Percentiles rank a stretch among this genome's conserved stretches.
These are phyloP conservation scores for Actinemys pallida DNA, from an alignment of 2,113 vertebrate species.

Conservation along the genomic window DNA sequence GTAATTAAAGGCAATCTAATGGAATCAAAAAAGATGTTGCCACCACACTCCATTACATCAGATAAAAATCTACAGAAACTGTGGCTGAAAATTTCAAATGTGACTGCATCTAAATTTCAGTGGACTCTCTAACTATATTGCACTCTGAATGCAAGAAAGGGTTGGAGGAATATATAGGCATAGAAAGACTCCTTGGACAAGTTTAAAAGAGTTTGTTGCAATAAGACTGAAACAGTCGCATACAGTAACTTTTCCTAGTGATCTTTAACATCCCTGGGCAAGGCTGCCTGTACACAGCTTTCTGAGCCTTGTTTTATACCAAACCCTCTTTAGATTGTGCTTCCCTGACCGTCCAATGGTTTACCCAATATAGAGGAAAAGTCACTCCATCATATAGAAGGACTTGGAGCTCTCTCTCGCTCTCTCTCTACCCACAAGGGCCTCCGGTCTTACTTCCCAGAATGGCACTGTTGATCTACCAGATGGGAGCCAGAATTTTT, in stretches of 20 bases:
- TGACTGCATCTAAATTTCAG: not conserved
- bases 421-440: not conserved
- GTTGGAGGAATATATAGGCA: not conserved
- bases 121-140: not conserved
- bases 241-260: not conserved
- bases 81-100: not conserved
- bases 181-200: not conserved
- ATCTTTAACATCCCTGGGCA: not conserved
- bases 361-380: not conserved
- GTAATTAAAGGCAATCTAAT: not conserved
- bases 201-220: not conserved
- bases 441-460: not conserved
- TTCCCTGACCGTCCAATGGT: not conserved
- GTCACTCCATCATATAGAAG: not conserved
- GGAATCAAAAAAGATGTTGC: not conserved
- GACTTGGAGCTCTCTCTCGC: not conserved
- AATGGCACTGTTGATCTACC: not conserved
- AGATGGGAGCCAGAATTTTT: not conserved
- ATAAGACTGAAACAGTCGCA: not conserved
- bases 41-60: not conserved
- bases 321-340: not conserved
- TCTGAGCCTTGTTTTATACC: not conserved
- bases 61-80: not conserved
- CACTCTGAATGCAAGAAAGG: not conserved
- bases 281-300: not conserved